A percentile compares a stretch with the other conserved stretches of the same genome.
Evolutionary conservation across 2,113 vertebrate genomes (phyloP).

Genomic region (Saimiri boliviensis): DNA sequence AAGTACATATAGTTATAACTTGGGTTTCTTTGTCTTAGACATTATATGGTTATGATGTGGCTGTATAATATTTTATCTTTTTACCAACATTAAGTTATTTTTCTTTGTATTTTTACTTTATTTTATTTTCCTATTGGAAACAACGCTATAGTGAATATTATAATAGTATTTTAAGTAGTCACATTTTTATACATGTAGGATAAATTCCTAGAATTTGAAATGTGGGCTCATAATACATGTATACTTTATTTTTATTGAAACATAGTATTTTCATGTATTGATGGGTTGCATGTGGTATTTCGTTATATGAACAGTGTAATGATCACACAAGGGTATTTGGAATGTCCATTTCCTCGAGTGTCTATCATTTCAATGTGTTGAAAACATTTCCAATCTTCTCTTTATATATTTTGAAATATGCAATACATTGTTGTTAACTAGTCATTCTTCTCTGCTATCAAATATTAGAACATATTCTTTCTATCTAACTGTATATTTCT

Average conservation of each 20-base stretch:
- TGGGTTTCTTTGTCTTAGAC: neutral
- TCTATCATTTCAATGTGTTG: no score
- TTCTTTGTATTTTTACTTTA: neutral
- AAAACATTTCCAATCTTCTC: no score
- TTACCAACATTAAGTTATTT: neutral
- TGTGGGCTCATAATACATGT: neutral
- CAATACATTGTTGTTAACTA: no score
- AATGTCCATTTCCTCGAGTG: no score
- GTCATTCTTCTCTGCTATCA: no score
- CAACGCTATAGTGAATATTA: neutral
- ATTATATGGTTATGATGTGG: neutral
- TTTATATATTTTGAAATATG: no score
- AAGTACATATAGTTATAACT: neutral
- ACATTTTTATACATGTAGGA: neutral
- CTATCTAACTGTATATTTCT: no score
- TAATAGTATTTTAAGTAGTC: neutral
- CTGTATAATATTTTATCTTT: neutral
- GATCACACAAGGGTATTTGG: no score
- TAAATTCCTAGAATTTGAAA: slow-evolving; percentile 3
- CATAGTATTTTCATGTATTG: no score
- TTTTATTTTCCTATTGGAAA: neutral
- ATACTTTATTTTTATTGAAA: neutral
- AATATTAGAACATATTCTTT: no score
- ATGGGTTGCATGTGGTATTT: no score
- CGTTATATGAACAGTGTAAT: no score